Evolutionary conservation across 2,888 invertebrate species (phyloP), one percentile per base, ranked within the genome.

Genomic region (Dynastes maya): DNA sequence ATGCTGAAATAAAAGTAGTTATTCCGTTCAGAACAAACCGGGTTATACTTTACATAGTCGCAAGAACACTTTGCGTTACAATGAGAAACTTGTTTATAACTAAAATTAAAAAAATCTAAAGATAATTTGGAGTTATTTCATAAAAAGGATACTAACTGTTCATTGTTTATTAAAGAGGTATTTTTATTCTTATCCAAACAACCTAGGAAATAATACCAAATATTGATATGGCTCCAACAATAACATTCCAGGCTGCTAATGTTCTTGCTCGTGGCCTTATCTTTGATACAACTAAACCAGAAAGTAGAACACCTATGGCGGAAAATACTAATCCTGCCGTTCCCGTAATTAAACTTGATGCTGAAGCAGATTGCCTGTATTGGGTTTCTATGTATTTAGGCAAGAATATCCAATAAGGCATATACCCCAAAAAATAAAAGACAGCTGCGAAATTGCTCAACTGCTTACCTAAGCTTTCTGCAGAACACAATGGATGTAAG

Each of bases 321-420:
- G 93, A 93, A 86, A 93, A 94, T 5, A 92, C 91, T n/a, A 94
- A 87, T 0, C 94, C 93, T 1, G 93, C 92, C 0, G 92, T 92
- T 76, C 94, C 96, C 70, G 95, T 94, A 64, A 94, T 92, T 81
- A 95, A 89, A 82, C 94, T 95, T 0, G 95, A 94, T 8, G 92
- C 91, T 0, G 94, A 93, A 0, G 96, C 94, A 5, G 95, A 93
- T 83, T 94, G 93, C 77, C 92, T 91, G 87, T 95, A 96, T 87
- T 95, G 95, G 0, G 94, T 94, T 88, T 96, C 95, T 80, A 96
- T 94, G 85, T 95, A 95, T 86, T 96, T 96, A 0, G 96, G 95
- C 87, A 95, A 91, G 85, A 95, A 96, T 67, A 95, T 94, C 92
- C 94, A 94, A 84, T 94, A 94, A 0, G 95, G 95, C 89, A 93